phyloP scores from a whole-genome alignment of 30 jellyfish, hydroid and myxozoan species.

The Cassiopea xamachana region DNA sequence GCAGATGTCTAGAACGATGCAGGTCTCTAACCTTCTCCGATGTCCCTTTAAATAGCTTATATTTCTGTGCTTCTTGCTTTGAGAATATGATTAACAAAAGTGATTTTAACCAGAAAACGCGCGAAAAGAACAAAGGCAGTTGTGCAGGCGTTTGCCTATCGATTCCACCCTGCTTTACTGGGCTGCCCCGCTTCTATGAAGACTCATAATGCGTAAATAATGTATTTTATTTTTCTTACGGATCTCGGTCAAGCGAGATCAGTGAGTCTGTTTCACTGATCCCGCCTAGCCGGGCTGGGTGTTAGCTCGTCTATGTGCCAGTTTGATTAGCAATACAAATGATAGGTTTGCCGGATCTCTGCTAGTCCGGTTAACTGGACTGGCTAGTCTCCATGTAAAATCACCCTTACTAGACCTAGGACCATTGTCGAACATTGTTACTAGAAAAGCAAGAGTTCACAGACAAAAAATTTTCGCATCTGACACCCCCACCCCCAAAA shows the following conservation, averaged over 20 bases:
- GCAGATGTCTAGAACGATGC: not conserved
- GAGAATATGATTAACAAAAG: not conserved
- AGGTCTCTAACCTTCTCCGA: not conserved
- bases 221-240: not conserved
- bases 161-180: not conserved
- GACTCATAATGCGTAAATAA: not conserved
- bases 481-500: too few species aligned
- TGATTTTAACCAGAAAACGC: not conserved
- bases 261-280: not conserved
- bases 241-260: not conserved
- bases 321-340: not conserved
- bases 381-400: not conserved
- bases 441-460: too few species aligned
- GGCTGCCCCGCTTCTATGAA: not conserved
- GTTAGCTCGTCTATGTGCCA: not conserved
- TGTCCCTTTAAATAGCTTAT: not conserved
- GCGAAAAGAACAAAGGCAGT: not conserved
- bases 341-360: not conserved
- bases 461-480: too few species aligned
- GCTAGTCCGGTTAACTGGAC: not conserved
- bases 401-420: too few species aligned
- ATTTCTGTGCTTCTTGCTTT: not conserved
- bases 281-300: not conserved
- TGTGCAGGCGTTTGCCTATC: not conserved
- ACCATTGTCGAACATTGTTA: too few species aligned